Percentiles rank a stretch among this genome's conserved stretches.
These are phyloP conservation scores for Adelognathus sp. DNA, from an alignment of 2,888 invertebrate species.

Conservation along the genomic window DNA sequence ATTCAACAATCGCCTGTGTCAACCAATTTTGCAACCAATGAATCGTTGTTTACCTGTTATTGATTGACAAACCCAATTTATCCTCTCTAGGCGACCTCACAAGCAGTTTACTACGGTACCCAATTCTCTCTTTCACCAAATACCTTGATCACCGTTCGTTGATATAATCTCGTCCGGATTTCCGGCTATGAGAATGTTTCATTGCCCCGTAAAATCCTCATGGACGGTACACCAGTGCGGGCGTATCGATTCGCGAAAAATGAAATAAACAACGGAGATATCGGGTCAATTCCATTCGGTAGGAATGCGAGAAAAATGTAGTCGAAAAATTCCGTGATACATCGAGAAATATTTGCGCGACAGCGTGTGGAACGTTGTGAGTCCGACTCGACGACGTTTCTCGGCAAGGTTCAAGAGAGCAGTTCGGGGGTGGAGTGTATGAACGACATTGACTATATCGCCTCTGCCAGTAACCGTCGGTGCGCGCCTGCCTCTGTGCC, in stretches of 20 bases:
- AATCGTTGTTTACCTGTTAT: no score
- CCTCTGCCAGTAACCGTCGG: not conserved
- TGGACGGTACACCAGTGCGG: not conserved
- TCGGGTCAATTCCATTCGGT: not conserved
- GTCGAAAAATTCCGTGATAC: not conserved
- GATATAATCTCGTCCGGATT: no score
- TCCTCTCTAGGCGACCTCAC: no score
- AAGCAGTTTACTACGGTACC: no score
- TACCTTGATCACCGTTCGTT: no score
- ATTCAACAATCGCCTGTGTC: no score
- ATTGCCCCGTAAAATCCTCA: no score
- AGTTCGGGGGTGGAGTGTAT: no score
- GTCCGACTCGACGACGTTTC: conserved; percentile 10
- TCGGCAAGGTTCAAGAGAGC: not conserved
- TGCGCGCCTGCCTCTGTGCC: not conserved
- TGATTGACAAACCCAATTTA: no score
- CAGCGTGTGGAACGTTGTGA: conserved; percentile 8
- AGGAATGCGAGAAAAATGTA: not conserved
- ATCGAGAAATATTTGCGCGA: not conserved
- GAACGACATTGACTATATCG: conserved; percentile 16
- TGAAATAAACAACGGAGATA: not conserved
- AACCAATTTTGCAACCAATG: no score
- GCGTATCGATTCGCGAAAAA: not conserved
- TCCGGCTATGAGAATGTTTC: no score
- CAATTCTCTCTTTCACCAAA: no score